Conservation (phyloP, 2,888 invertebrate genomes). For the Saturnia japonica region DNA sequence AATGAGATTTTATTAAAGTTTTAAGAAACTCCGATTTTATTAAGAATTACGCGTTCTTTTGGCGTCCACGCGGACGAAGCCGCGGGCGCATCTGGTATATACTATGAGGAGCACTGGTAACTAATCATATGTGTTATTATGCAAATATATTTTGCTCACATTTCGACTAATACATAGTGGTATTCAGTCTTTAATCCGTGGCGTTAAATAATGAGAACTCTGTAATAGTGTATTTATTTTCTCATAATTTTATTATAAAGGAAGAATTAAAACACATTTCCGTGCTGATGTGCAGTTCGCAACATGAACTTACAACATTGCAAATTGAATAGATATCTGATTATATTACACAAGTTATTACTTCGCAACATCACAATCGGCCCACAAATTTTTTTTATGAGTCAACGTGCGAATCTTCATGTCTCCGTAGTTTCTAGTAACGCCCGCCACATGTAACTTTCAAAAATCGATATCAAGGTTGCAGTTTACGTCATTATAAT, state of each 20-base stretch:
- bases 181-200: background rate
- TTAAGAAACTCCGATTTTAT: too few species aligned
- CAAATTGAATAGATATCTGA: conserved; percentile 17
- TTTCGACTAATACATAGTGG: background rate
- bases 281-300: conserved; percentile 2
- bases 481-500: too few species aligned
- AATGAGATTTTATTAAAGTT: too few species aligned
- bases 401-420: conserved; percentile 21
- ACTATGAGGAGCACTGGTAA: too few species aligned
- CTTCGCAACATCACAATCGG: conserved; percentile 12
- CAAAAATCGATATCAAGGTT: conserved; percentile 11
- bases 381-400: conserved; percentile 15
- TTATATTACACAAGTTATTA: conserved; percentile 13
- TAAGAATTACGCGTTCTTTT: too few species aligned
- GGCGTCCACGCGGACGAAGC: too few species aligned
- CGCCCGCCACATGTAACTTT: background rate
- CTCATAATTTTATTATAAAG: background rate
- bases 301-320: conserved; percentile 14
- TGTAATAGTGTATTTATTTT: background rate
- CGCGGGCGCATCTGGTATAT: too few species aligned
- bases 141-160: background rate
- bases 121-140: background rate
- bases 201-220: background rate
- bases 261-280: background rate
- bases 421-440: background rate